These are phyloP conservation scores for Ctenochaetus hawaiiensis DNA, from an alignment of 2,797 vertebrate genomes.

Conservation along the genomic window DNA sequence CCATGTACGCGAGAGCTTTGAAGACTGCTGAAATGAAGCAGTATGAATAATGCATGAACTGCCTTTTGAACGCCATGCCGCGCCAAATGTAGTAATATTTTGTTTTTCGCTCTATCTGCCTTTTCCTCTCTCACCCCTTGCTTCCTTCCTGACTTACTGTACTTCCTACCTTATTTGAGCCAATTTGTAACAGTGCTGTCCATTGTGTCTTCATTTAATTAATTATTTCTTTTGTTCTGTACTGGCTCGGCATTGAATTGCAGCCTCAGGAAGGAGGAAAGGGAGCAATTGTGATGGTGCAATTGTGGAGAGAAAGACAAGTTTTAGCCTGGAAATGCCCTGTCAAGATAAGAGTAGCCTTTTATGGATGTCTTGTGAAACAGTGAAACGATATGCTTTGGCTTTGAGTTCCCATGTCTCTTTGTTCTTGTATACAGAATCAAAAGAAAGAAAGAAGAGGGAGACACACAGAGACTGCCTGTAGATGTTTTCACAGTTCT, in stretches of 20 bases:
- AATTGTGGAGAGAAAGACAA: slow-evolving; percentile 18
- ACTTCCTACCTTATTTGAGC: slow-evolving; percentile 17
- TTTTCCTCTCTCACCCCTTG: slow-evolving; percentile 13
- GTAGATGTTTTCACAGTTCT: slow-evolving; percentile 18
- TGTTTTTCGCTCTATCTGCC: slow-evolving; percentile 34
- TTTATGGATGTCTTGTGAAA: slow-evolving; percentile 41
- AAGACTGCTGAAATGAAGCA: slow-evolving; percentile 72
- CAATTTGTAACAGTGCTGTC: slow-evolving; percentile 25
- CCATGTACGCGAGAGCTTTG: slow-evolving; percentile 63
- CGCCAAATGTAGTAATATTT: slow-evolving; percentile 64
- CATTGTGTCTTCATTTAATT: slow-evolving; percentile 47
- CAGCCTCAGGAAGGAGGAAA: slow-evolving; percentile 14
- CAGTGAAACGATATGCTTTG: slow-evolving; percentile 22
- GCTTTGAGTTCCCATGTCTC: slow-evolving; percentile 16
- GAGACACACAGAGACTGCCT: slow-evolving; percentile 22
- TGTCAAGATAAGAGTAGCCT: slow-evolving; percentile 35
- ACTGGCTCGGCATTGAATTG: slow-evolving; percentile 13
- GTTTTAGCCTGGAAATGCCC: slow-evolving; percentile 38
- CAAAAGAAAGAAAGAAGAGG: slow-evolving; percentile 30
- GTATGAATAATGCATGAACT: slow-evolving; percentile 77
- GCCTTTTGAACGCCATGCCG: slow-evolving; percentile 51
- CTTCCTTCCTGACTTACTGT: slow-evolving; percentile 24
- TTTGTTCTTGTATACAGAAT: slow-evolving; percentile 31
- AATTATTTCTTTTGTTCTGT: slow-evolving; percentile 50
- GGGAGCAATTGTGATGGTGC: neutral